Evolutionary conservation across 2,888 invertebrate genomes (phyloP).

Genomic region (Tetragnatha montana): DNA sequence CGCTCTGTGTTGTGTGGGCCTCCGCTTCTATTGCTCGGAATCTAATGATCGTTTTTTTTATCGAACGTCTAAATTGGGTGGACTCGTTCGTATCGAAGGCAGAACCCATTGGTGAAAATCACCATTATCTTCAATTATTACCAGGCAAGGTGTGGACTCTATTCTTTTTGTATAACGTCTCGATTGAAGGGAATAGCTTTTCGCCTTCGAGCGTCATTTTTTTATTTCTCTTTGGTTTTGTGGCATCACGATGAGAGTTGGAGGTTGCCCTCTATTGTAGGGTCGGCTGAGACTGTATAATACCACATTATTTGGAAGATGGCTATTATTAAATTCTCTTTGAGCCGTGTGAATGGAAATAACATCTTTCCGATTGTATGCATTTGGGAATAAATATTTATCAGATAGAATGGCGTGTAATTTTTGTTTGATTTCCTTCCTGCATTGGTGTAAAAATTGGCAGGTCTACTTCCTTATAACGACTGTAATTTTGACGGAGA

Average conservation of each 20-base stretch:
- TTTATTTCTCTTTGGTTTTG: neutral
- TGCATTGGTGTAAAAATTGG: neutral
- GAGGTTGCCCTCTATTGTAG: neutral
- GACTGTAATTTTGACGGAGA: neutral
- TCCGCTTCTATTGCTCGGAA: constrained; percentile 8
- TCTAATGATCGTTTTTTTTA: neutral
- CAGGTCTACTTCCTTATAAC: neutral
- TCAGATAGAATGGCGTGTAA: neutral
- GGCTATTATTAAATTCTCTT: neutral
- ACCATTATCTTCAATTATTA: constrained; percentile 63
- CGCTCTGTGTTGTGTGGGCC: constrained; percentile 24
- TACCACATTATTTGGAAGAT: constrained; percentile 2
- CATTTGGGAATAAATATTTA: neutral
- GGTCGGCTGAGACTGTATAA: neutral
- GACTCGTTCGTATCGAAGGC: constrained; percentile 27
- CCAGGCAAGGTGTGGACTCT: constrained; percentile 52
- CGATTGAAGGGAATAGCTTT: constrained; percentile 36
- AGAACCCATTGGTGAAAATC: constrained; percentile 53
- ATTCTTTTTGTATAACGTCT: constrained; percentile 31
- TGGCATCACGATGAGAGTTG: neutral
- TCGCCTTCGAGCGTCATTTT: constrained; percentile 17
- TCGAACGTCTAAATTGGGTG: constrained; percentile 30
- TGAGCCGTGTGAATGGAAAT: neutral
- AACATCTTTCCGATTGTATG: neutral
- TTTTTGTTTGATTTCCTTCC: neutral